Conservation (phyloP, 2,888 invertebrate genomes). For the Trissolcus brochymenae region DNA sequence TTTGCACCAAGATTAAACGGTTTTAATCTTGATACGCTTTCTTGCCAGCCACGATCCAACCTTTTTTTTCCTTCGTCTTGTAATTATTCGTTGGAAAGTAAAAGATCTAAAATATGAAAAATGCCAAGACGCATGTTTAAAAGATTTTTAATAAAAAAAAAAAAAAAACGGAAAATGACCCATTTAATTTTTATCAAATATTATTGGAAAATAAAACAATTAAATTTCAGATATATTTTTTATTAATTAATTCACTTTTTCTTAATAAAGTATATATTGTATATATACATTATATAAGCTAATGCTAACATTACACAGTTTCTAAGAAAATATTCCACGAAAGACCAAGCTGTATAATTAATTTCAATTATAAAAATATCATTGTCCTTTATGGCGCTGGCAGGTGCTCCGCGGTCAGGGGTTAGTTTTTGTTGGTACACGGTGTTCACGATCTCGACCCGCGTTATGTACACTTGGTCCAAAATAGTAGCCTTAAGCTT, state of each 20-base stretch:
- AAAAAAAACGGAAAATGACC: too few species aligned
- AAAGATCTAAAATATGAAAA: too few species aligned
- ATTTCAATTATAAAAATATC: constrained; percentile 77
- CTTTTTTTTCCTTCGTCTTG: too few species aligned
- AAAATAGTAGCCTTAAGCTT: constrained; percentile 22
- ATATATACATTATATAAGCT: too few species aligned
- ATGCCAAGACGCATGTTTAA: not conserved
- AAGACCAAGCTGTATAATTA: constrained; percentile 68
- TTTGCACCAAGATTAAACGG: constrained; percentile 52
- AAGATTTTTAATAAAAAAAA: not conserved
- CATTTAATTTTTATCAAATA: too few species aligned
- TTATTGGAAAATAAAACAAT: too few species aligned
- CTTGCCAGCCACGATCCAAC: constrained; percentile 8
- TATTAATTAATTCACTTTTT: not conserved
- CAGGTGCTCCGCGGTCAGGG: constrained; percentile 74
- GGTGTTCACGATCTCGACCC: constrained; percentile 57
- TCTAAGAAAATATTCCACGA: constrained; percentile 59
- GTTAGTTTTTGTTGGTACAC: constrained; percentile 66
- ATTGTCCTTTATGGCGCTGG: constrained; percentile 73
- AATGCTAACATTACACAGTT: constrained; percentile 6
- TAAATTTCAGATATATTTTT: not conserved
- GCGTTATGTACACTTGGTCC: constrained; percentile 47
- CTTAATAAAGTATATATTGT: too few species aligned
- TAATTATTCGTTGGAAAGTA: constrained; percentile 26
- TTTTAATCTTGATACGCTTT: constrained; percentile 46